A percentile compares a stretch with the other conserved stretches of the same genome.
phyloP scores from a whole-genome alignment of 2,113 vertebrate genomes.

The Ceyx cyanopectus region DNA sequence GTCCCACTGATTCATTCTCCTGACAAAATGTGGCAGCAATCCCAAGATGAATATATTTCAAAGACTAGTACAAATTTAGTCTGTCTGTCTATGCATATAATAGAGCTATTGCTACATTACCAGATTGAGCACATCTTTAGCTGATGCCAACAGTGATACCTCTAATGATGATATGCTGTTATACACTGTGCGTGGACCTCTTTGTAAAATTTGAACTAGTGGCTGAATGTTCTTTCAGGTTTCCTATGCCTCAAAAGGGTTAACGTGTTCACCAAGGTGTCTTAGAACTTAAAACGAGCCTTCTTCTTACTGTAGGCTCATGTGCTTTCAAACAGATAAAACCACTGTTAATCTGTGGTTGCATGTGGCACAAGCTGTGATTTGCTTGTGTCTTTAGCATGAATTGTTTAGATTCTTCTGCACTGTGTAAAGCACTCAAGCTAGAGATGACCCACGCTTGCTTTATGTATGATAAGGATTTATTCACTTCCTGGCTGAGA shows the following conservation, averaged over 20 bases:
- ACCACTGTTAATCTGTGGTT: not conserved
- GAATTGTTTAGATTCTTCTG: not conserved
- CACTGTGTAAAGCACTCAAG: not conserved
- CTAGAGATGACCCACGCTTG: not conserved
- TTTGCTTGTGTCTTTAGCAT: not conserved
- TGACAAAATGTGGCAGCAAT: conserved; percentile 35
- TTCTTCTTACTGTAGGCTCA: not conserved
- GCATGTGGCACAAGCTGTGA: not conserved
- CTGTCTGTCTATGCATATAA: conserved; percentile 39
- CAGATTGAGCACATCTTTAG: conserved; percentile 10
- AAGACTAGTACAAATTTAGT: conserved; percentile 40
- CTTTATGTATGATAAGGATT: not conserved
- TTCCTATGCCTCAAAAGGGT: not conserved
- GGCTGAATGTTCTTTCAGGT: not conserved
- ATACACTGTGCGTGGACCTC: not conserved
- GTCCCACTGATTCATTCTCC: conserved; percentile 12
- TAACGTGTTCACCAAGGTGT: not conserved
- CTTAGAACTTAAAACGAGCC: not conserved
- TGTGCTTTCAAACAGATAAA: not conserved
- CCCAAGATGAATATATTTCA: conserved; percentile 65
- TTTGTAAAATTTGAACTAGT: not conserved
- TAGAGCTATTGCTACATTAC: not conserved
- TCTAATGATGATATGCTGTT: not conserved
- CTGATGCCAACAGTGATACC: not conserved
- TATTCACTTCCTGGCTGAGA: not conserved